A percentile compares a stretch with the other conserved stretches of the same genome.
phyloP scores from a whole-genome alignment of 92 coral and sea anemone species.

The Heteractis magnifica region DNA sequence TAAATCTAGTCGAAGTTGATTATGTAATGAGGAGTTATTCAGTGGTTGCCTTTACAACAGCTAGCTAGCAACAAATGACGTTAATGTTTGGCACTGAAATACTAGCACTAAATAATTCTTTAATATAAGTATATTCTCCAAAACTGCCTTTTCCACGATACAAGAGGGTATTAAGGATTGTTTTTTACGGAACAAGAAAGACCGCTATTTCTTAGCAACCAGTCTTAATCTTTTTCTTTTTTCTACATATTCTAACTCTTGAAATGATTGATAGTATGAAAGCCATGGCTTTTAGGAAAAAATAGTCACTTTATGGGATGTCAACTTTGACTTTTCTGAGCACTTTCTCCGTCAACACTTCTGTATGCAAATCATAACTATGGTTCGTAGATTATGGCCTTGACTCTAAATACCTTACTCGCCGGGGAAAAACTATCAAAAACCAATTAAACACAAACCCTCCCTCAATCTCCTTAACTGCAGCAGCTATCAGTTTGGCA shows the following conservation, averaged over 20 bases:
- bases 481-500: not conserved
- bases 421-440: not conserved
- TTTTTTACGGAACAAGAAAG: not conserved
- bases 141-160: too few relatives aligned
- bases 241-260: not conserved
- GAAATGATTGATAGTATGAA: not conserved
- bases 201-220: not conserved
- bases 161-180: too few relatives aligned
- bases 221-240: not conserved
- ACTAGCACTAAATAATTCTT: too few relatives aligned
- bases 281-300: not conserved
- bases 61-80: too few relatives aligned
- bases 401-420: not conserved
- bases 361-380: not conserved
- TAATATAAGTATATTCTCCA: too few relatives aligned
- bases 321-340: slow-evolving; percentile 6
- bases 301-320: not conserved
- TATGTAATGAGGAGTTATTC: too few relatives aligned
- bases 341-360: not conserved
- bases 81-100: too few relatives aligned
- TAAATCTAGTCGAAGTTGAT: too few relatives aligned
- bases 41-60: too few relatives aligned
- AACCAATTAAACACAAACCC: not conserved
- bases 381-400: too few relatives aligned
- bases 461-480: not conserved